phyloP scores from a whole-genome alignment of 2,797 vertebrate species.

The Ptychobarbus kaznakovi region DNA sequence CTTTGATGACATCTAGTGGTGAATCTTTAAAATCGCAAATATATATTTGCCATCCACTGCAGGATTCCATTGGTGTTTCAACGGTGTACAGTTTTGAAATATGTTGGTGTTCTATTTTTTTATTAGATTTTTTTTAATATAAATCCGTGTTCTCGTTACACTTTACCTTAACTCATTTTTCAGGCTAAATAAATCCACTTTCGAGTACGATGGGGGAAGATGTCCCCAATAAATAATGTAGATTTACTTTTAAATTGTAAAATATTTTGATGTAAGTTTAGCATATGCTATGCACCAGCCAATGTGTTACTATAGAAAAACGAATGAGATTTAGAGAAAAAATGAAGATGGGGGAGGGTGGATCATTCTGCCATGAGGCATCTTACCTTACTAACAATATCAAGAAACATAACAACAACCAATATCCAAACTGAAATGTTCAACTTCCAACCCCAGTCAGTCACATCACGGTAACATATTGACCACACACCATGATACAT shows the following conservation, averaged over 20 bases:
- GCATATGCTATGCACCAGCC: not conserved
- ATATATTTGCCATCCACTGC: not conserved
- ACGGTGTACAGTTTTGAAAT: no score
- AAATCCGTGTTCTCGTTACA: not conserved
- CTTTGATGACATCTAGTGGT: slow-evolving; percentile 10
- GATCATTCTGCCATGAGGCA: not conserved
- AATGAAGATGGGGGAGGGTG: not conserved
- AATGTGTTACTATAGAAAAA: not conserved
- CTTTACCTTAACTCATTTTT: not conserved
- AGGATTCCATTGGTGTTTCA: not conserved
- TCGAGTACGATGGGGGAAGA: not conserved
- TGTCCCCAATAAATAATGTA: not conserved
- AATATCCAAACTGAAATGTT: not conserved
- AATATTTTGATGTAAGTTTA: not conserved
- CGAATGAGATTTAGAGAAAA: not conserved
- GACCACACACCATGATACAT: no score
- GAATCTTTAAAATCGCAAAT: not conserved
- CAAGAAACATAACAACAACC: not conserved
- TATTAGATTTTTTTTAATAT: not conserved
- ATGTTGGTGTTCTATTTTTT: no score
- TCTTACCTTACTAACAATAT: not conserved
- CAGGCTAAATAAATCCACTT: not conserved
- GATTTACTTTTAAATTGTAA: not conserved
- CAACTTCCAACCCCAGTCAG: no score
- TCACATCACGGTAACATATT: no score